Base-by-base conservation (phyloP, 2,888 invertebrate genomes). In the Scaeva pyrastri region DNA sequence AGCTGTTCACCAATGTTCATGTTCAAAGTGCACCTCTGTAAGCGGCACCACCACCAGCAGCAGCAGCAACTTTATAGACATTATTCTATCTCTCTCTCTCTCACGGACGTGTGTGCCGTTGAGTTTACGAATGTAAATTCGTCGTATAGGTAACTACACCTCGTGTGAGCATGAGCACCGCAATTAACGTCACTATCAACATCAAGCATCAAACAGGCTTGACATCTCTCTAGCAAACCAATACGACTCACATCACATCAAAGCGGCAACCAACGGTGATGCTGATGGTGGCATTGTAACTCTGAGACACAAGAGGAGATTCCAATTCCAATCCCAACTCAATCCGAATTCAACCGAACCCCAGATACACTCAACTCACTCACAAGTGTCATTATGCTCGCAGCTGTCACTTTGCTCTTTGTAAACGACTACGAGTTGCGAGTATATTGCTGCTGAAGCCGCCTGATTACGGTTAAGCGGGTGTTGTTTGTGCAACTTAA, bases 151-250 rank as follows among this genome's bases (percentile, higher is more conserved):
- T 31, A 31, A 5, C 31, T 36, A 58, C 45, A 50, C 21, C 16
- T 39, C 58, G 31, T 76, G 41, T 75, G 52, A 31, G 31, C 31
- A 1, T 64, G 81, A 81, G 81, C 56, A 70, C 56, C 55, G 68
- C 81, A 85, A 81, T 85, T 85, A 81, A 85, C 81, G 85, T 85
- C 85, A 85, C 72, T 64, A 85, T 80, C 60, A 85, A 72, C n/a
- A n/a, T n/a, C n/a, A n/a, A n/a, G n/a, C n/a, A n/a, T n/a, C n/a
- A n/a, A n/a, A n/a, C n/a, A n/a, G n/a, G n/a, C n/a, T n/a, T n/a
- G n/a, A n/a, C n/a, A n/a, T n/a, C n/a, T n/a, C n/a, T n/a, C n/a
- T n/a, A n/a, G n/a, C n/a, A n/a, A n/a, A n/a, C n/a, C n/a, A n/a
- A n/a, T n/a, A n/a, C n/a, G n/a, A n/a, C n/a, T n/a, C n/a, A n/a